These are phyloP conservation scores for Netelia melanura DNA, from an alignment of 2,888 invertebrate genomes.

Conservation along the genomic window DNA sequence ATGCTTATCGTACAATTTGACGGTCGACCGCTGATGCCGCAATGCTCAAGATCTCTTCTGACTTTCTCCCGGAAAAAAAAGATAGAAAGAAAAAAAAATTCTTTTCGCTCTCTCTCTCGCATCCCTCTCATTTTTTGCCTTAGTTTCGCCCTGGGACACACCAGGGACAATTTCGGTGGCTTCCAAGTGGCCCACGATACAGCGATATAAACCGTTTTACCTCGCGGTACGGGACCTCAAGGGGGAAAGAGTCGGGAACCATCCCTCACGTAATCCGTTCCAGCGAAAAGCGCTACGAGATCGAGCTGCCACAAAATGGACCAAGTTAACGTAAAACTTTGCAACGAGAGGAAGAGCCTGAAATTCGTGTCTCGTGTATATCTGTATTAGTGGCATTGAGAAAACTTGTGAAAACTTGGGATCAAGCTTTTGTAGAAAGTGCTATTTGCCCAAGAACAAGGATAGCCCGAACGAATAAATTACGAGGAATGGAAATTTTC, in stretches of 20 bases:
- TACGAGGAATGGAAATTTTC: background rate
- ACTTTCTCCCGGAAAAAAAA: background rate
- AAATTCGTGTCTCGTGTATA: constrained; percentile 28
- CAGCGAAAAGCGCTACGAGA: background rate
- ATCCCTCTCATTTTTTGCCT: background rate
- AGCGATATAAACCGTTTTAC: constrained; percentile 19
- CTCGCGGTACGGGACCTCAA: background rate
- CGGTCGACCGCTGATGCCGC: constrained; percentile 14
- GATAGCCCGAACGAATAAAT: background rate
- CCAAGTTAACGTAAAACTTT: constrained; percentile 29
- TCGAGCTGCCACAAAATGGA: background rate
- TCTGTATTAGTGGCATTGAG: background rate
- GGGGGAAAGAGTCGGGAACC: background rate
- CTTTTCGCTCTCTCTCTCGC: background rate
- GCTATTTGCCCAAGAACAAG: constrained; percentile 5
- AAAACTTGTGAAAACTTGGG: constrained; percentile 28
- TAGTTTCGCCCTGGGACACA: background rate
- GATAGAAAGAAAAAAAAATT: background rate
- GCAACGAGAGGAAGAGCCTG: constrained; percentile 6
- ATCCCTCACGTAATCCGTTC: constrained; percentile 29
- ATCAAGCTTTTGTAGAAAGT: constrained; percentile 18
- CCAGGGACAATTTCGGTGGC: constrained; percentile 27
- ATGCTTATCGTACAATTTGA: constrained; percentile 17
- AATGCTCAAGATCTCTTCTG: background rate
- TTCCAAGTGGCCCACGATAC: constrained; percentile 29